phyloP scores from a whole-genome alignment of 2,113 vertebrate genomes.

The Alces alces region DNA sequence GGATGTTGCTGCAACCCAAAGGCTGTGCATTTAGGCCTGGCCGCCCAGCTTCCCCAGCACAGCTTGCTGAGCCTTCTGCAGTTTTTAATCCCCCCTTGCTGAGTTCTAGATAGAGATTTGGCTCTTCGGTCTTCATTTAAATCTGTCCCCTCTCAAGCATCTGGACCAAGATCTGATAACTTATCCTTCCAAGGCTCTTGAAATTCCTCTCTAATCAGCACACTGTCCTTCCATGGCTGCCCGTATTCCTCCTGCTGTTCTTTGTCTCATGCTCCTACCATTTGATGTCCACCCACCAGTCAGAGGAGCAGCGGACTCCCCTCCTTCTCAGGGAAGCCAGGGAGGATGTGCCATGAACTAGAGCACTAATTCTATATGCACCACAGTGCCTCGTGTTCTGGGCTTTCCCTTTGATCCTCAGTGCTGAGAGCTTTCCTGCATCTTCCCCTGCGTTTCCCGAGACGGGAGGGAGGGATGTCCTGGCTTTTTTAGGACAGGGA shows the following conservation, averaged over 20 bases:
- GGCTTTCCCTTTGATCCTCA: background rate
- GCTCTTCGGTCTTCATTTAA: background rate
- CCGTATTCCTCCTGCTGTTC: background rate
- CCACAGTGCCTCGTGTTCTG: accelerated
- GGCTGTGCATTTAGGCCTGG: background rate
- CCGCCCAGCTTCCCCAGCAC: background rate
- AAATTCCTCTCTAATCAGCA: background rate
- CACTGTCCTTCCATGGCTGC: background rate
- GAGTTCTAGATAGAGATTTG: background rate
- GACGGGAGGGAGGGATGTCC: background rate
- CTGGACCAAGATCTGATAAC: background rate
- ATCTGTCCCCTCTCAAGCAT: background rate
- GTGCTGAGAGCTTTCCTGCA: background rate
- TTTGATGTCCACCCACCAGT: background rate
- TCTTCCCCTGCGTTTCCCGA: background rate
- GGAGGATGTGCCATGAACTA: background rate
- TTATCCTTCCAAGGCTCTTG: background rate
- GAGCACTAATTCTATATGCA: background rate
- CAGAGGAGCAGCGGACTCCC: background rate
- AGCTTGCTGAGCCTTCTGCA: background rate
- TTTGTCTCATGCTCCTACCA: background rate
- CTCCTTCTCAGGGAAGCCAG: background rate
- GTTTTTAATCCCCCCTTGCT: background rate
- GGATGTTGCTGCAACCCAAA: background rate
- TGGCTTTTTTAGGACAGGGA: background rate